phyloP scores from a whole-genome alignment of 1,140 invertebrate species.

The Bombus confusus region DNA sequence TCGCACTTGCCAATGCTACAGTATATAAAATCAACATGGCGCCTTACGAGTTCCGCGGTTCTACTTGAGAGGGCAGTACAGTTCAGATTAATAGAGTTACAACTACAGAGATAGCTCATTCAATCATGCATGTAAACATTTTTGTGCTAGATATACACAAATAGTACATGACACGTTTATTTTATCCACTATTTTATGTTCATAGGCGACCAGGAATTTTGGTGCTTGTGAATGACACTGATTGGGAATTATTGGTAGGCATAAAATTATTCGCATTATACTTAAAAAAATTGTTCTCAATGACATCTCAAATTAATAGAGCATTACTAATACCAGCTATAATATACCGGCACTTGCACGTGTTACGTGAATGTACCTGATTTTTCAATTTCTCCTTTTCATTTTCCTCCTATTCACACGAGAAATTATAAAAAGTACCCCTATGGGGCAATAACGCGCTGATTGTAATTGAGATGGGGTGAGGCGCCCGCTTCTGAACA shows the following conservation, averaged over 20 bases:
- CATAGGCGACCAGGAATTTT: slow-evolving; percentile 94
- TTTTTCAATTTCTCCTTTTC: not conserved
- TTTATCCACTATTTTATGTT: not conserved
- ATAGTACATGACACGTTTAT: not conserved
- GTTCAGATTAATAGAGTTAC: not conserved
- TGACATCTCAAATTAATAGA: not conserved
- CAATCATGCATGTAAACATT: not conserved
- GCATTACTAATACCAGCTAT: too few species aligned
- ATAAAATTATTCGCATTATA: not conserved
- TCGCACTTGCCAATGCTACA: slow-evolving; percentile 27
- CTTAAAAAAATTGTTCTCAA: not conserved
- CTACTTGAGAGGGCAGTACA: slow-evolving; percentile 10
- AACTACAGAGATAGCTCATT: not conserved
- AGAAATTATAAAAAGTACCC: not conserved
- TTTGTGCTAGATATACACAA: not conserved
- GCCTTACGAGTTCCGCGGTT: not conserved
- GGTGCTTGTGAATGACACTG: slow-evolving; percentile 95
- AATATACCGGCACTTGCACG: too few species aligned
- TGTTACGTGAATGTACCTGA: not conserved
- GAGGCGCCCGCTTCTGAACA: slow-evolving; percentile 53
- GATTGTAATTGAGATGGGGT: slow-evolving; percentile 23
- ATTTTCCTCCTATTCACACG: not conserved
- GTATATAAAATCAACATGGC: slow-evolving; percentile 37
- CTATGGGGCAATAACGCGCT: slow-evolving; percentile 9
- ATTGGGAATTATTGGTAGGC: slow-evolving; percentile 94